Conservation (phyloP, 2,888 invertebrate genomes). For the Diploptera punctata region DNA sequence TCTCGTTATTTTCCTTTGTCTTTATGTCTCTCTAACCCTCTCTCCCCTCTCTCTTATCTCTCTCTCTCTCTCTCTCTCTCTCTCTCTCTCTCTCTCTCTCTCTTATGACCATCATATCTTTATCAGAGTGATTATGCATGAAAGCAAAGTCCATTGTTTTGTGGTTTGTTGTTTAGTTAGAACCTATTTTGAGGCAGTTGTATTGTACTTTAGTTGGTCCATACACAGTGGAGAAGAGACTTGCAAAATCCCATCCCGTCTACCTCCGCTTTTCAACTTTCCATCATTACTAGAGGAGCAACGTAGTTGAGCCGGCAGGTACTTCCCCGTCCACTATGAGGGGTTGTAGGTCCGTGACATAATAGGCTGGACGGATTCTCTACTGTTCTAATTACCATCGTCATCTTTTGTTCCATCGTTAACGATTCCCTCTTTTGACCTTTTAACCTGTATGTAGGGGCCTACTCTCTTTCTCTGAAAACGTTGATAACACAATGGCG, state of each 20-base stretch:
- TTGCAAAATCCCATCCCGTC: neutral
- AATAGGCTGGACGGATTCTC: slow-evolving; percentile 15
- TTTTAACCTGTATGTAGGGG: slow-evolving; percentile 15
- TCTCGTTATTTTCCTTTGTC: too few species aligned
- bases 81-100: too few species aligned
- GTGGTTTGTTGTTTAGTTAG: slow-evolving; percentile 5
- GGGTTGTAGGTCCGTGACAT: slow-evolving; percentile 12
- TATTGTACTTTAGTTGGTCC: neutral
- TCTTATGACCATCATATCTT: neutral
- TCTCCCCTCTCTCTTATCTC: too few species aligned
- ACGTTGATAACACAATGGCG: neutral
- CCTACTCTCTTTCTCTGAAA: slow-evolving; percentile 10
- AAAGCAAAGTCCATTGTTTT: slow-evolving; percentile 10
- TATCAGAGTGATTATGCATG: slow-evolving; percentile 20
- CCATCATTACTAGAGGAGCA: slow-evolving; percentile 23
- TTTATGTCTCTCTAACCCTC: too few species aligned
- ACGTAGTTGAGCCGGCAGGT: neutral
- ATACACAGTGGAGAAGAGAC: neutral
- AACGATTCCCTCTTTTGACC: slow-evolving; percentile 29
- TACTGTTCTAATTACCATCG: slow-evolving; percentile 29
- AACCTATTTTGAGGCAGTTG: neutral
- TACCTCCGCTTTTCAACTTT: neutral
- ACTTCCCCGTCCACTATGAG: neutral
- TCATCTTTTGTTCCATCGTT: slow-evolving; percentile 28
- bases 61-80: too few species aligned